A percentile compares a stretch with the other conserved stretches of the same genome.
phyloP scores from a whole-genome alignment of 2,113 vertebrate species.

The Bufo bufo region DNA sequence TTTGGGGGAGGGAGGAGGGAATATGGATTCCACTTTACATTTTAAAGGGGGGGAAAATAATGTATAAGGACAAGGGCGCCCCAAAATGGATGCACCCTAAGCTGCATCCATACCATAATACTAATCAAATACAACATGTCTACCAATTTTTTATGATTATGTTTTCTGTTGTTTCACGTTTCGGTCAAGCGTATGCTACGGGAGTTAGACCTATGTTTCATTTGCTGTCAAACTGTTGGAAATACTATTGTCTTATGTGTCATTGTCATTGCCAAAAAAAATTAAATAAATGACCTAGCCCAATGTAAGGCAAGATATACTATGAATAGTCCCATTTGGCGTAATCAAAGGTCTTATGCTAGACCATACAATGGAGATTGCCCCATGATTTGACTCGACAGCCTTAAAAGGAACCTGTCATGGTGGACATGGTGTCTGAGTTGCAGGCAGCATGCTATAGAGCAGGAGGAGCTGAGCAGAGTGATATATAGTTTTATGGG shows the following conservation, averaged over 20 bases:
- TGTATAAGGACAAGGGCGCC: background rate
- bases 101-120: background rate
- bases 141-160: too few species aligned
- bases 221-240: background rate
- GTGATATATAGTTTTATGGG: too few species aligned
- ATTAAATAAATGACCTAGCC: too few species aligned
- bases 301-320: too few species aligned
- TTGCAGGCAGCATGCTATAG: too few species aligned
- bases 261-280: too few species aligned
- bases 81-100: background rate
- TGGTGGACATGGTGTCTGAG: too few species aligned
- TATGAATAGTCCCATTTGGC: background rate
- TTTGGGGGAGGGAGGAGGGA: background rate
- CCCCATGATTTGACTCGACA: background rate
- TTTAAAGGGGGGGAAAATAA: background rate
- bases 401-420: background rate
- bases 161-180: too few species aligned
- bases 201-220: background rate
- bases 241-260: background rate
- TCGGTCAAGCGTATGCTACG: too few species aligned
- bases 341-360: background rate
- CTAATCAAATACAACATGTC: background rate
- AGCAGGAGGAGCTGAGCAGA: too few species aligned
- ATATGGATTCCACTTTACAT: background rate
- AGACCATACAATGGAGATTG: background rate